Conservation (phyloP, 2,113 vertebrate genomes). For the Poeciliopsis turrubarensis region DNA sequence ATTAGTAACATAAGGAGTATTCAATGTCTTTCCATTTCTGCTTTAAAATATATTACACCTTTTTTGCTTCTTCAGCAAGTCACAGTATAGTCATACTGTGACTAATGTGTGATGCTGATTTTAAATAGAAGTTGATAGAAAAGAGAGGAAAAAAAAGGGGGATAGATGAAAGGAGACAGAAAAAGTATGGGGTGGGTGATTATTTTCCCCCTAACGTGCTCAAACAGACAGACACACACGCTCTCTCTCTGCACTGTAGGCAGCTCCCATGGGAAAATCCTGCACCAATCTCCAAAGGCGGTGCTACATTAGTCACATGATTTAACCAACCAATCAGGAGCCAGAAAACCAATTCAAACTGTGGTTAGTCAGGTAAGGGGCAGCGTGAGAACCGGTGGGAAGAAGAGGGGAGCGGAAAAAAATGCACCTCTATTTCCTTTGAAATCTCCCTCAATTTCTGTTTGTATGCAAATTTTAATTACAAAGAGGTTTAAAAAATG, state of each 20-base stretch:
- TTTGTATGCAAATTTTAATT: constrained; percentile 23
- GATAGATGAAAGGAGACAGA: constrained; percentile 60
- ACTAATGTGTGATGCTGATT: constrained; percentile 77
- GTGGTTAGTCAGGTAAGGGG: constrained; percentile 77
- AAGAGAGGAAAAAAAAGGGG: constrained; percentile 55
- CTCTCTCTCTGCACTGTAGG: constrained; percentile 53
- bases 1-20: background rate
- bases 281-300: constrained; percentile 68
- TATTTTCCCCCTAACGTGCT: constrained; percentile 38
- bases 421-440: constrained; percentile 27
- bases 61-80: constrained; percentile 35
- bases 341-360: constrained; percentile 80
- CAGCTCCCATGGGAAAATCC: constrained; percentile 85
- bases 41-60: constrained; percentile 26
- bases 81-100: constrained; percentile 64
- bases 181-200: constrained; percentile 45
- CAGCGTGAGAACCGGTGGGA: constrained; percentile 74
- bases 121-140: constrained; percentile 70
- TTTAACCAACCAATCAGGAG: constrained; percentile 68
- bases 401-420: constrained; percentile 21
- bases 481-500: constrained; percentile 34
- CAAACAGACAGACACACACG: constrained; percentile 45
- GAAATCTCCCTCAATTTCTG: constrained; percentile 29
- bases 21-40: background rate
- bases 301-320: constrained; percentile 76